A percentile compares a stretch with the other conserved stretches of the same genome.
phyloP scores from a whole-genome alignment of 2,113 vertebrate species.

The Gila orcuttii region DNA sequence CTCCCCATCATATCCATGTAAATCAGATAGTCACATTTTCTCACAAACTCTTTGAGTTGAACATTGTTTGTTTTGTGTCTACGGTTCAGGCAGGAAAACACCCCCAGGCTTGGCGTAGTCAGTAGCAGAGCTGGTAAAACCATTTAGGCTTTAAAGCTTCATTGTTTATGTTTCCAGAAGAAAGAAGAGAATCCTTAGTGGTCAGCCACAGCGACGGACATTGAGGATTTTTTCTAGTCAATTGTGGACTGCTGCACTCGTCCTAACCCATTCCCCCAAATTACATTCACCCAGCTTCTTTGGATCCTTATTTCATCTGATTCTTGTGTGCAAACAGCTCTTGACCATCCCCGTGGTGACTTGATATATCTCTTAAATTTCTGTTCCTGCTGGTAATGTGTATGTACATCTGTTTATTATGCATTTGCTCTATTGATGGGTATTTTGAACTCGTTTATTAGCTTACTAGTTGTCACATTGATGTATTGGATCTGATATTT shows the following conservation, averaged over 20 bases:
- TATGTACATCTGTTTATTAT: slow-evolving; percentile 19
- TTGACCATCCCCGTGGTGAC: neutral
- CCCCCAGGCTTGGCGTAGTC: slow-evolving; percentile 57
- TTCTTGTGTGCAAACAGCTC: slow-evolving; percentile 10
- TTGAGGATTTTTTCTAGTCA: slow-evolving; percentile 65
- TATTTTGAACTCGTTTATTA: slow-evolving; percentile 32
- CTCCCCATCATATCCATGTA: too few species aligned
- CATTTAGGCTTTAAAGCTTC: slow-evolving; percentile 71
- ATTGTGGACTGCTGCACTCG: slow-evolving; percentile 28
- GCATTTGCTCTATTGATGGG: neutral
- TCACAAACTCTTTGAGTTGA: neutral
- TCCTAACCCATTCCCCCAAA: slow-evolving; percentile 11
- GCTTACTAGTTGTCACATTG: slow-evolving; percentile 16
- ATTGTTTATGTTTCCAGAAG: slow-evolving; percentile 75
- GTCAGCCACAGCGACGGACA: slow-evolving; percentile 67
- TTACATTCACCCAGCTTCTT: neutral
- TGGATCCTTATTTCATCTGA: slow-evolving; percentile 17
- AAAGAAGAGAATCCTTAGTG: slow-evolving; percentile 70
- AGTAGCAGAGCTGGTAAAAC: slow-evolving; percentile 72
- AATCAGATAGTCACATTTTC: neutral
- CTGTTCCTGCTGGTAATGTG: slow-evolving; percentile 17
- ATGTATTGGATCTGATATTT: slow-evolving; percentile 18
- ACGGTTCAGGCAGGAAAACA: slow-evolving; percentile 54
- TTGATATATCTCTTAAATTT: slow-evolving; percentile 34
- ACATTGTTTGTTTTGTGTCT: slow-evolving; percentile 4